phyloP scores from a whole-genome alignment of 2,797 vertebrate genomes.

The Notamacropus eugenii region DNA sequence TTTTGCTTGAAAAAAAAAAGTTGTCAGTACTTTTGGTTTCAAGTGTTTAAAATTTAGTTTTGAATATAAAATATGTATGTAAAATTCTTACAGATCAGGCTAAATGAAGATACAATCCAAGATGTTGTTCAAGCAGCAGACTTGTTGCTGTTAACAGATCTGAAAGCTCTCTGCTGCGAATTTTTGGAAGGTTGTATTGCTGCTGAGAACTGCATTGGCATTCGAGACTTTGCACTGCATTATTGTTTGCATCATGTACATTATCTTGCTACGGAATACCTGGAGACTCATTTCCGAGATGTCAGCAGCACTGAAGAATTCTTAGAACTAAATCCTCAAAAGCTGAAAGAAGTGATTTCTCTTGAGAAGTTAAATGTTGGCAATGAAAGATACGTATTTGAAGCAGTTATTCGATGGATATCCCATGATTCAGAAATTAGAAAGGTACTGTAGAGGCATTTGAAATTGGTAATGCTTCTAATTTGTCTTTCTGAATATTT shows the following conservation, averaged over 20 bases:
- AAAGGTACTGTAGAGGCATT: slow-evolving; percentile 86
- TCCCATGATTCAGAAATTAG: slow-evolving; percentile 92
- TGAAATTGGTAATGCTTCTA: neutral
- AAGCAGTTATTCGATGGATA: slow-evolving; percentile 96
- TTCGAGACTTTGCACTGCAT: slow-evolving; percentile 96
- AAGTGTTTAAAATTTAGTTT: neutral
- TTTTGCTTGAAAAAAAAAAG: neutral
- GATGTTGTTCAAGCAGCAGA: slow-evolving; percentile 98
- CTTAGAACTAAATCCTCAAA: slow-evolving; percentile 91
- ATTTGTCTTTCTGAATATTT: neutral
- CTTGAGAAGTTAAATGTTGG: slow-evolving; percentile 99
- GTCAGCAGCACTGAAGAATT: slow-evolving; percentile 96
- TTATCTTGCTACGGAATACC: slow-evolving; percentile 94
- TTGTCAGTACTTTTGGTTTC: neutral
- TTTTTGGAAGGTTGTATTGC: slow-evolving; percentile 97
- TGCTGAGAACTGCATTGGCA: slow-evolving; percentile 98
- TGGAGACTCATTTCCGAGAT: slow-evolving; percentile 98
- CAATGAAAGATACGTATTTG: slow-evolving; percentile 95
- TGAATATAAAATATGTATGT: slow-evolving; percentile 46
- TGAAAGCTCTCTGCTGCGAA: slow-evolving; percentile 97
- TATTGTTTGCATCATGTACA: slow-evolving; percentile 97
- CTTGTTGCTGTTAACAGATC: slow-evolving; percentile 95
- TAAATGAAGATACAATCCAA: slow-evolving; percentile 98
- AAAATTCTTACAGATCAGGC: slow-evolving; percentile 89
- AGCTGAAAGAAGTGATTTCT: slow-evolving; percentile 93